These are phyloP conservation scores for Stenichneumon culpator DNA, from an alignment of 2,888 invertebrate genomes.

Conservation along the genomic window DNA sequence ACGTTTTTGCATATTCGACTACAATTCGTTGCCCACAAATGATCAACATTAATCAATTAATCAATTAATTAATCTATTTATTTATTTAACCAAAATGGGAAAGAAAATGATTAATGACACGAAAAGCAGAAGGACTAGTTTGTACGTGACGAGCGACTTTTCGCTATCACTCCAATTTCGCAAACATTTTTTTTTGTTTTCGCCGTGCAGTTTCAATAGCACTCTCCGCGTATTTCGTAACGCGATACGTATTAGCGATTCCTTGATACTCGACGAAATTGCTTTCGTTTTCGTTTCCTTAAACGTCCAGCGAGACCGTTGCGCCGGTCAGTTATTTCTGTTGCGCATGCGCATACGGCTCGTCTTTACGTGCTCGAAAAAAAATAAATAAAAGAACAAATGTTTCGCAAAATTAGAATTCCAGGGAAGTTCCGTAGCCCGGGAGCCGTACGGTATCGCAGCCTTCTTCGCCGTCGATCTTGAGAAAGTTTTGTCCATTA, in stretches of 20 bases:
- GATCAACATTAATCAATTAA: too few relatives aligned
- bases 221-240: neutral
- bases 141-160: neutral
- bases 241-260: constrained; percentile 1
- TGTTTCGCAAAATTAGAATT: constrained; percentile 56
- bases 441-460: constrained; percentile 6
- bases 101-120: too few relatives aligned
- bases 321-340: constrained; percentile 56
- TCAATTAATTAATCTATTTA: too few relatives aligned
- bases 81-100: too few relatives aligned
- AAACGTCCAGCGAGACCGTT: neutral
- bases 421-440: constrained; percentile 14
- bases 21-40: too few relatives aligned
- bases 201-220: neutral
- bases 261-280: neutral
- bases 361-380: neutral
- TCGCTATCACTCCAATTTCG: neutral
- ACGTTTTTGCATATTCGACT: neutral
- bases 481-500: constrained; percentile 64
- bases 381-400: neutral
- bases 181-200: neutral
- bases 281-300: constrained; percentile 14
- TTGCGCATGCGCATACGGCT: constrained; percentile 13
- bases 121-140: too few relatives aligned
- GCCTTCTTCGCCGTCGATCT: constrained; percentile 24